Evolutionary conservation across 1,140 invertebrate genomes (phyloP), one percentile per base, ranked within the genome.

Genomic region (Chironomus striatipennis): DNA sequence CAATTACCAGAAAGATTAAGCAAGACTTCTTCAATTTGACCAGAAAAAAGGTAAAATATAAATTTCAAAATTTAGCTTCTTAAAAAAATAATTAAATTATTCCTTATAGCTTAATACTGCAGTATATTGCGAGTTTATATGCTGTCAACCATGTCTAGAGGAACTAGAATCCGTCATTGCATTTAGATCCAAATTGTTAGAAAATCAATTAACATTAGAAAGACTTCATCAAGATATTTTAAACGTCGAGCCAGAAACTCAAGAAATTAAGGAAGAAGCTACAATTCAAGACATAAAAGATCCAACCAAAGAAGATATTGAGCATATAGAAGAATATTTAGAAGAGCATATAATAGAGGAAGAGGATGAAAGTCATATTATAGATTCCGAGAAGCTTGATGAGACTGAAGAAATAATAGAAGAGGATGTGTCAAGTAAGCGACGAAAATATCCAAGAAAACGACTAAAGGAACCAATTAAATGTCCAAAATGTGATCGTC

Each of bases 401-500:
- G 65, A 70, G 18, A 21, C 18, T 20, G 17, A 70, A 70, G 65
- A 70, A 20, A 10, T 1, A 70, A 1, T 70, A 0, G 17, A 70
- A 18, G 20, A 20, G 17, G 15, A 20, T 3, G 0, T 8, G 10
- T 20, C 17, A 20, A 20, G 0, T 1, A 18, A 18, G n/a, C 9
- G n/a, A 21, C 20, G 20, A 21, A 70, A 70, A 21, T 70, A 70
- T 70, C 17, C n/a, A 20, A 18, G 65, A 21, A 70, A 70, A 10
- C n/a, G 20, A 21, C 18, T 70, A 5, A 70, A 70, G 10, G 18
- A n/a, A 1, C 65, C 65, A 1, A 18, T 70, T 1, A 70, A 18
- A 8, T 70, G 65, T 20, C 65, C 65, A 70, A 70, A 70, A 70
- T 70, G 65, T 12, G 65, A 70, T 70, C 17, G 65, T 18, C 65